phyloP scores from a whole-genome alignment of 1,140 invertebrate species.

The Cydia amplana region DNA sequence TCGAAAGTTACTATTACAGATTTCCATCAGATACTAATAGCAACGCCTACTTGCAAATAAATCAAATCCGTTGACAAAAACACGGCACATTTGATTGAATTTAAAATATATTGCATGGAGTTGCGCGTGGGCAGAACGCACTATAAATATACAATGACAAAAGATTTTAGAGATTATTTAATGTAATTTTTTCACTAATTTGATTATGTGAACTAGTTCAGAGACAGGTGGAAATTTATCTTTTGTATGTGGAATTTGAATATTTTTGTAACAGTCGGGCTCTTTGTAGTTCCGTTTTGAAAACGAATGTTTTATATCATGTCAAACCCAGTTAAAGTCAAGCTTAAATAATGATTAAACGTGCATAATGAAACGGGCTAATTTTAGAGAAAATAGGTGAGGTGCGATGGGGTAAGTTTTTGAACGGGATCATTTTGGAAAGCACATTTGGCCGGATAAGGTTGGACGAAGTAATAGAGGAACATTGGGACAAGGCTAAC shows the following conservation, averaged over 20 bases:
- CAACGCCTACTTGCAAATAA: background rate
- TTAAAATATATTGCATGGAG: background rate
- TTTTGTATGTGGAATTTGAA: background rate
- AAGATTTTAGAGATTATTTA: constrained; percentile 12
- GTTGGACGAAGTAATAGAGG: too few species aligned
- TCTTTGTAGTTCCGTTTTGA: background rate
- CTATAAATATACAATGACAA: background rate
- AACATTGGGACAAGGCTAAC: too few species aligned
- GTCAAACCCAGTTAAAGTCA: too few species aligned
- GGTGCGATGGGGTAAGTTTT: too few species aligned
- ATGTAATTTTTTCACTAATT: background rate
- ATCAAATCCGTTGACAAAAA: constrained; percentile 8
- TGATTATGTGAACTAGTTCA: constrained; percentile 15
- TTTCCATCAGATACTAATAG: background rate
- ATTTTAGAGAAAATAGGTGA: too few species aligned
- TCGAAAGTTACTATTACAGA: background rate
- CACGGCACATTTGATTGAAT: constrained; percentile 9
- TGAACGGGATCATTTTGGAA: too few species aligned
- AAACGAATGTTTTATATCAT: too few species aligned
- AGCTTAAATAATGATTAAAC: too few species aligned
- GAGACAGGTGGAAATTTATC: background rate
- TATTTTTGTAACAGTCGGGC: background rate
- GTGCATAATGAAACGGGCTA: too few species aligned
- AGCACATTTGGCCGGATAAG: too few species aligned
- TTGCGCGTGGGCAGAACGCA: background rate